Base-by-base conservation (phyloP, 2,113 vertebrate genomes). In the Cheirogaleus medius region DNA sequence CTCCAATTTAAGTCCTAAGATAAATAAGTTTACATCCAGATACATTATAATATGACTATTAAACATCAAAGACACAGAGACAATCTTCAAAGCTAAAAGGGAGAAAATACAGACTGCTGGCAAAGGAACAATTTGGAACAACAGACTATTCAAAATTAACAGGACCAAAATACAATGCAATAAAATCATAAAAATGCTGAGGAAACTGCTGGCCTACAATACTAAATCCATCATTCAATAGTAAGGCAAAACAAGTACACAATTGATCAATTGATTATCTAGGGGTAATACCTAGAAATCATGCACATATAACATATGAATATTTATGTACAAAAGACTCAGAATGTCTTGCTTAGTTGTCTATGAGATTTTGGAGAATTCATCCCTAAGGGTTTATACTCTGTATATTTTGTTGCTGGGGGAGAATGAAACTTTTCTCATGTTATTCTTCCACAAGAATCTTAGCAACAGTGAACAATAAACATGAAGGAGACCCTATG, bases 121-220 rank as follows among this genome's bases (percentile, higher is more conserved):
- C 8, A 78, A 90, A 92, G 3, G 37, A 95, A 82, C n/a, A 85
- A 84, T 84, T 88, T 64, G 91, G 23, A 95, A 63, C 37, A 92
- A 90, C 3, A 90, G 80, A 80, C 63, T 81, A 93, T 58, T 86
- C 34, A 80, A 82, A 85, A 84, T 95, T 76, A 97, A 85, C 17
- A 63, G 92, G 49, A 82, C 20, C 21, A 68, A 54, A 71, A 81
- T 20, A 47, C 11, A 25, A 68, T 14, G 10, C 63, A 96, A 6
- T 90, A 90, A 66, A 11, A 77, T 82, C 44, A 14, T 87, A 54
- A 87, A 92, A 87, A 64, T 60, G n/a, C 27, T 63, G 4, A 90
- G 34, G 49, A 86, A 95, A 87, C 7, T 34, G 17, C 17, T 39
- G 89, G 17, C 20, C 82, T 89, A 54, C 0, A 68, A 37, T 42